A percentile compares a stretch with the other conserved stretches of the same genome.
Evolutionary conservation across 37 sponge, comb jelly and placozoan species (phyloP).

Genomic region (Eunapius fragilis): DNA sequence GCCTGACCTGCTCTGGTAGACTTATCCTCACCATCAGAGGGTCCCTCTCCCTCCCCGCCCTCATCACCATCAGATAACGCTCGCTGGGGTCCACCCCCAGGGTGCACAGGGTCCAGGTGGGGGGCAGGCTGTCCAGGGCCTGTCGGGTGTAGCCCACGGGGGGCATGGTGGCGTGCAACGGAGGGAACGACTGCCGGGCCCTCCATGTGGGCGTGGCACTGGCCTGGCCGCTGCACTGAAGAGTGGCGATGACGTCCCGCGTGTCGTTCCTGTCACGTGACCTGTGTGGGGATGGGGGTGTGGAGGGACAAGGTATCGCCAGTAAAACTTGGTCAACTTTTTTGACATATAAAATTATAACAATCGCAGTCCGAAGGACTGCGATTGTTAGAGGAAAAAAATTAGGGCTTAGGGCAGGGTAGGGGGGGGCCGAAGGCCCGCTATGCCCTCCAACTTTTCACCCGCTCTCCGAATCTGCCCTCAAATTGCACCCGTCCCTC

Average conservation of each 20-base stretch:
- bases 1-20: background rate
- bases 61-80: background rate
- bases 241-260: background rate
- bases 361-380: too few species aligned
- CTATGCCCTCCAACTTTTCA: too few species aligned
- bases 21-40: background rate
- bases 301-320: too few species aligned
- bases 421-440: too few species aligned
- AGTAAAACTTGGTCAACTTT: too few species aligned
- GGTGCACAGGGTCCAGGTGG: constrained; percentile 32
- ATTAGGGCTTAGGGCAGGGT: too few species aligned
- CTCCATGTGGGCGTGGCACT: background rate
- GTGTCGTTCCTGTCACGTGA: background rate
- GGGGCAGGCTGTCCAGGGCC: constrained; percentile 30
- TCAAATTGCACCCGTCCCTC: too few species aligned
- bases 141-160: constrained; percentile 12
- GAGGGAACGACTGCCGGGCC: background rate
- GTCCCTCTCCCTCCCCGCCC: background rate
- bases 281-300: too few species aligned
- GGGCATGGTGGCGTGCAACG: background rate
- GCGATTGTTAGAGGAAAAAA: too few species aligned
- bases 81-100: constrained; percentile 20
- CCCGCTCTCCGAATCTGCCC: too few species aligned
- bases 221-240: background rate
- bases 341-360: too few species aligned